Conservation (phyloP, 1,140 invertebrate genomes). For the Uloborus diversus region DNA sequence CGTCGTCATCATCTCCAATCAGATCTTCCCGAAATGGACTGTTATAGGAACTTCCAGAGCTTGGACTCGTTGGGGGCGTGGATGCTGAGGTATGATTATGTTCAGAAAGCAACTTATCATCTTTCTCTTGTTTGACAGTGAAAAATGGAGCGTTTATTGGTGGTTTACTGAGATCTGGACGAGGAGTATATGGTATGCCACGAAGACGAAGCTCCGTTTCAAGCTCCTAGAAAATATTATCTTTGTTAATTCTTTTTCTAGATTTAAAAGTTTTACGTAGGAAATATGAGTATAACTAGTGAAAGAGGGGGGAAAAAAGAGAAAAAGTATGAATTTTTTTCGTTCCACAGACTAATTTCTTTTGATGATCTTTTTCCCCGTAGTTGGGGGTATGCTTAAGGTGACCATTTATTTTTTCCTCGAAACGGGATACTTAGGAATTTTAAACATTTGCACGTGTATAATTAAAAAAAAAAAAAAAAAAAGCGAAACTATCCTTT, state of each 20-base stretch:
- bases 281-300: not conserved
- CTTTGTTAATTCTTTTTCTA: no score
- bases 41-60: conserved; percentile 1
- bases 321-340: no score
- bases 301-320: no score
- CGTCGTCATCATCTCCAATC: conserved; percentile 10
- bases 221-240: conserved; percentile 28
- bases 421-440: no score
- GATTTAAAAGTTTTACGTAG: not conserved
- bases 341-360: no score
- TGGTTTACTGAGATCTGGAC: not conserved
- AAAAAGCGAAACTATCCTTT: no score
- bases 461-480: no score
- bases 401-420: no score
- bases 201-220: not conserved
- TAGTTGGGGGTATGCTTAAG: no score
- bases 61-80: conserved; percentile 39
- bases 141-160: not conserved
- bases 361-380: no score
- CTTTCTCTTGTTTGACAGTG: not conserved
- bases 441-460: no score
- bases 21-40: conserved; percentile 18
- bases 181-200: not conserved
- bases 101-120: not conserved
- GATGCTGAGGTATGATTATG: not conserved